Conservation (phyloP, 1,140 invertebrate genomes). For the Eupristina koningsbergeri region DNA sequence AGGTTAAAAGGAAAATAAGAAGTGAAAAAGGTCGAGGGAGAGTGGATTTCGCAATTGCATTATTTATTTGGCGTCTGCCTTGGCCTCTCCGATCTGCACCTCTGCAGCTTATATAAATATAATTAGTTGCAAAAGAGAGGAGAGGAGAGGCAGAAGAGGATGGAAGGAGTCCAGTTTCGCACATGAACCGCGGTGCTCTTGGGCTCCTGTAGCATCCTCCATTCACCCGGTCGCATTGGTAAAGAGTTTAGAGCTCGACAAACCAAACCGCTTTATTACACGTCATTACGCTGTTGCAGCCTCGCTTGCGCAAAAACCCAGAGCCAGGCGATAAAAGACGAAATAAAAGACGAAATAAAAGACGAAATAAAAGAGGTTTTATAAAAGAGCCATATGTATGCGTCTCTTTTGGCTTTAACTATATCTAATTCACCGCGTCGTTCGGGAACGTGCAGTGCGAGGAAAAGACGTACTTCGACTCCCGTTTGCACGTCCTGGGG, state of each 20-base stretch:
- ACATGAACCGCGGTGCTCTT: background rate
- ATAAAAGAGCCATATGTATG: background rate
- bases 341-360: constrained; percentile 9
- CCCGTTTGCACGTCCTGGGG: background rate
- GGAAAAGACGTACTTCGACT: background rate
- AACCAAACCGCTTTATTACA: constrained; percentile 37
- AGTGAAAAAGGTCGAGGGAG: constrained; percentile 7
- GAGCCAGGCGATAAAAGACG: constrained; percentile 5
- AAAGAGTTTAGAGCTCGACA: constrained; percentile 11
- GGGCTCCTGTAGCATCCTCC: constrained; percentile 43
- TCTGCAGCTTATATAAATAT: constrained; percentile 33
- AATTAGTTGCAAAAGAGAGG: constrained; percentile 45
- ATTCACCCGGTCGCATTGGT: constrained; percentile 18
- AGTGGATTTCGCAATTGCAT: constrained; percentile 30
- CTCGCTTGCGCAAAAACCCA: constrained; percentile 28
- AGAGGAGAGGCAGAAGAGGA: constrained; percentile 16
- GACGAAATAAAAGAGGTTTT: background rate
- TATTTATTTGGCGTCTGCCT: constrained; percentile 39
- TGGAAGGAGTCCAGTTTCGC: constrained; percentile 39
- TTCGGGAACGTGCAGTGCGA: background rate
- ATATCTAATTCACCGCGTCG: background rate
- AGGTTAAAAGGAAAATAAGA: constrained; percentile 2
- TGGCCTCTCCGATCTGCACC: background rate
- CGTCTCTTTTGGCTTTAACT: background rate
- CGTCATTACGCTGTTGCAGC: constrained; percentile 28